Base-by-base conservation (phyloP, 2,888 invertebrate species). In the Drosophila fulvimacula region DNA sequence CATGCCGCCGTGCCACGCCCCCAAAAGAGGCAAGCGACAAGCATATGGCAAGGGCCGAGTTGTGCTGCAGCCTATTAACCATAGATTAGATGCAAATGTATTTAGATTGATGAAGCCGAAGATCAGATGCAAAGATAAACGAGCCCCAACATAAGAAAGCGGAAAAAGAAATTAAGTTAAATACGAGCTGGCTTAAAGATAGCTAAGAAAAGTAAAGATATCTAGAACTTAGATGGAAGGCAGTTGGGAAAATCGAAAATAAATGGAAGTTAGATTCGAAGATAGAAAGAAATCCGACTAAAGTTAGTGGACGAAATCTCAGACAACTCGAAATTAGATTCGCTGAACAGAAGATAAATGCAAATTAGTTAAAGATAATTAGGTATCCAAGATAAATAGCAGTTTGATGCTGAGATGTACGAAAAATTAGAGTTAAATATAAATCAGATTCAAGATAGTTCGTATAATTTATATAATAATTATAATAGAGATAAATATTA, bases 21-120 rank as follows among this genome's bases (percentile, higher is more conserved):
- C 46, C 51, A 21, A 44, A 46, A 1, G 39, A 7, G 13, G 15
- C 3, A n/a, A 7, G 30, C 21, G n/a, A 17, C 11, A n/a, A 6
- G 11, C 1, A 5, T 9, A 9, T 5, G 17, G 15, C 7, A 13
- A 44, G 66, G 56, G 51, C 34, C 21, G 3, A 2, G 56, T 32
- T 32, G 24, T 41, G 41, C 17, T 48, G 27, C 55, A 39, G 38
- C 39, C 56, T 48, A 75, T 69, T 52, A 69, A 41, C 59, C 38
- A 39, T 34, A 61, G 72, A 66, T 76, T 66, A 66, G 61, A 53
- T 55, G 51, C 46, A 49, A 21, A 36, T 15, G 30, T 17, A 52
- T 13, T 46, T 64, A 34, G 41, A 49, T 62, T 34, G 46, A 41
- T 48, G 61, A 39, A 5, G 39, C 34, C 9, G 4, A 30, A 10